Evolutionary conservation across 1,140 invertebrate species (phyloP).

Genomic region (Drosophila pectinifera): DNA sequence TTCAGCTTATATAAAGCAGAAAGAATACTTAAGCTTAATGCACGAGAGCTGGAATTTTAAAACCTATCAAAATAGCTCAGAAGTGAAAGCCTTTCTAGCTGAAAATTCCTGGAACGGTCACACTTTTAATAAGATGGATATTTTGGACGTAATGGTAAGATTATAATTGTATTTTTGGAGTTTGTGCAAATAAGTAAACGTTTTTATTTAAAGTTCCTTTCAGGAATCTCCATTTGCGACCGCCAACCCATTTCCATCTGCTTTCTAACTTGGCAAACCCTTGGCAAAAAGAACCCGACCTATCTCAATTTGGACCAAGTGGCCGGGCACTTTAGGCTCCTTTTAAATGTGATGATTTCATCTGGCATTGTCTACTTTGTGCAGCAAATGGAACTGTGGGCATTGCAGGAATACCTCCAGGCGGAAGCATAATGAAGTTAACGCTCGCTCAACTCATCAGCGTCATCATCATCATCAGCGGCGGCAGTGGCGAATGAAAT

Average conservation of each 20-base stretch:
- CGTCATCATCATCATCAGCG: not conserved
- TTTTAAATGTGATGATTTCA: slow-evolving; percentile 29
- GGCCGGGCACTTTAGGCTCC: slow-evolving; percentile 13
- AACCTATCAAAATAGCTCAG: not conserved
- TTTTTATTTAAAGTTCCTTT: slow-evolving; percentile 14
- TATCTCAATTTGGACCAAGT: slow-evolving; percentile 6
- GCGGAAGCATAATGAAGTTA: slow-evolving; percentile 25
- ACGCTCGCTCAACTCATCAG: slow-evolving; percentile 48
- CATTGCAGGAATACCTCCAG: slow-evolving; percentile 16
- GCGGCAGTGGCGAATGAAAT: slow-evolving; percentile 5
- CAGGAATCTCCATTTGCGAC: slow-evolving; percentile 19
- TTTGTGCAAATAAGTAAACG: not conserved
- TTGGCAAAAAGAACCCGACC: not conserved
- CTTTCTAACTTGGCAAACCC: slow-evolving; percentile 9
- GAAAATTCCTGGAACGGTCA: not conserved
- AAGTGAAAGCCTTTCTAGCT: not conserved
- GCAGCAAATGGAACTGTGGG: slow-evolving; percentile 30
- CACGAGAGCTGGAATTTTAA: slow-evolving; percentile 22
- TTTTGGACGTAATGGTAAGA: slow-evolving; percentile 34
- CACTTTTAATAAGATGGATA: slow-evolving; percentile 18
- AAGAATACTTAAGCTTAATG: slow-evolving; percentile 17
- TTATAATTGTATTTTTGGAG: not conserved
- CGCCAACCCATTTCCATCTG: slow-evolving; percentile 19
- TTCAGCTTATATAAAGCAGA: slow-evolving; percentile 42
- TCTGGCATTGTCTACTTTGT: slow-evolving; percentile 25